Evolutionary conservation across 2,797 vertebrate genomes (phyloP).

Genomic region (Corythornis leucogaster): DNA sequence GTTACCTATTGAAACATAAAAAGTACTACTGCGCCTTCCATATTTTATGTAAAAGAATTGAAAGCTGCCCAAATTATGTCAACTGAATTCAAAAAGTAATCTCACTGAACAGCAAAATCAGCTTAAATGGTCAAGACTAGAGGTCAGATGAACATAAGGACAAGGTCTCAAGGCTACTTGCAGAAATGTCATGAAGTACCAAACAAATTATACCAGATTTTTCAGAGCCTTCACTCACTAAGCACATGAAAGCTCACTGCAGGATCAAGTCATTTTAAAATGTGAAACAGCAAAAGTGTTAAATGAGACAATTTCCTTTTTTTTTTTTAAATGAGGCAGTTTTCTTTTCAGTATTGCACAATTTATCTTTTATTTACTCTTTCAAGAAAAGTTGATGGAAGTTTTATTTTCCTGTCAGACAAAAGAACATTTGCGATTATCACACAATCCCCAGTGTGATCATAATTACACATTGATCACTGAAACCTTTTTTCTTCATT

Average conservation of each 20-base stretch:
- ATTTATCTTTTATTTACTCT: background rate
- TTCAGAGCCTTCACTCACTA: background rate
- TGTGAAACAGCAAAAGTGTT: background rate
- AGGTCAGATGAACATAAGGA: background rate
- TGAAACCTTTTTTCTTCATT: background rate
- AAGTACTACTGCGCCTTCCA: background rate
- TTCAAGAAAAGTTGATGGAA: background rate
- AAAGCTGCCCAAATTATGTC: background rate
- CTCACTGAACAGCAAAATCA: background rate
- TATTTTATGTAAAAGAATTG: background rate
- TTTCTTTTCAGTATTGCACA: background rate
- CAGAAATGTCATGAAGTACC: background rate
- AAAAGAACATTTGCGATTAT: background rate
- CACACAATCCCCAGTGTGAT: no score
- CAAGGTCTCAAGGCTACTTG: background rate
- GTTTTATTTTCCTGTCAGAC: background rate
- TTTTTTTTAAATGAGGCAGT: background rate
- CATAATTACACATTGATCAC: background rate
- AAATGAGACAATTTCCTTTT: background rate
- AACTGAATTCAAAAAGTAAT: background rate
- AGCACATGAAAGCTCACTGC: background rate
- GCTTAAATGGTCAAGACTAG: background rate
- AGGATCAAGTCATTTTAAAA: background rate
- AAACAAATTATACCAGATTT: background rate
- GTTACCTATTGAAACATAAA: background rate